Percentiles rank a stretch among this genome's conserved stretches.
These are phyloP conservation scores for Pelagia noctiluca DNA, from an alignment of 30 jellyfish, hydroid and myxozoan genomes.

Conservation along the genomic window DNA sequence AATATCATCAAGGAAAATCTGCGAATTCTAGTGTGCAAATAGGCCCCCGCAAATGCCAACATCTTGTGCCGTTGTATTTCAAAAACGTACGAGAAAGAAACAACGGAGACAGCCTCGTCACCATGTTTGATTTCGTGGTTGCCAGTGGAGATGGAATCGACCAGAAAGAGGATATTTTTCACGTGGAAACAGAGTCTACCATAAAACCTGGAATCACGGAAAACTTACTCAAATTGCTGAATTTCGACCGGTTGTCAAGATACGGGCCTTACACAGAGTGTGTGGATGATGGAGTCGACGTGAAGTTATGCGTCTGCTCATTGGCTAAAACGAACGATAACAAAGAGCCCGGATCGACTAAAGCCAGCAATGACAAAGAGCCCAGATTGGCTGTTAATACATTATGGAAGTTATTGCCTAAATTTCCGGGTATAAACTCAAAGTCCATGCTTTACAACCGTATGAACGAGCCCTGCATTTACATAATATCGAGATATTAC, in stretches of 20 bases:
- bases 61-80: conserved; percentile 59
- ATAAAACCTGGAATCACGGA: conserved; percentile 50
- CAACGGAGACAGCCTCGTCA: conserved; percentile 47
- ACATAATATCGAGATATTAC: conserved; percentile 36
- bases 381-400: conserved; percentile 1
- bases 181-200: conserved; percentile 64
- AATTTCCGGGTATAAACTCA: conserved; percentile 11
- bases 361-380: background rate
- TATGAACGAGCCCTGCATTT: conserved; percentile 32
- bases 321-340: background rate
- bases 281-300: conserved; percentile 67
- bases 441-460: conserved; percentile 33
- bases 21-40: background rate
- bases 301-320: conserved; percentile 71
- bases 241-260: conserved; percentile 68
- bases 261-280: conserved; percentile 76
- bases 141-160: conserved; percentile 59
- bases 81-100: conserved; percentile 72
- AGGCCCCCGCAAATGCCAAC: conserved; percentile 59
- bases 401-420: conserved; percentile 47
- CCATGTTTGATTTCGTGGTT: conserved; percentile 67
- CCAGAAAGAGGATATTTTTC: conserved; percentile 68
- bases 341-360: conserved; percentile 11
- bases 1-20: background rate
- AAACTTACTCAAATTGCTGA: conserved; percentile 53